phyloP scores from a whole-genome alignment of 2,113 vertebrate species.

The Uria aalge region DNA sequence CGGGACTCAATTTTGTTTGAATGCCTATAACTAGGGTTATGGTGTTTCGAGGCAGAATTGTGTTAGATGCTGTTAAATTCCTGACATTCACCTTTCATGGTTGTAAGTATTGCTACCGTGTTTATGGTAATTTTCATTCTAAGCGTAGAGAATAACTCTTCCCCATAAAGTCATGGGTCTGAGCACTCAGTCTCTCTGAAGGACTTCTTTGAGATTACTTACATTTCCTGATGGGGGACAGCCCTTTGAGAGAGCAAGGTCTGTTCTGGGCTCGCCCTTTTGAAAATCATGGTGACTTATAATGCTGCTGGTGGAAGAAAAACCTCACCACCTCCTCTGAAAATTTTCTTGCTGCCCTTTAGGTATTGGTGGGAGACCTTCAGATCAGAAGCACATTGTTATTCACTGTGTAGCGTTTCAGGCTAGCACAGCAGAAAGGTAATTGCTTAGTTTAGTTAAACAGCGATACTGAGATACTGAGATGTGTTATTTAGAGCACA shows the following conservation, averaged over 20 bases:
- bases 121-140: neutral
- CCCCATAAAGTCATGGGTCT: neutral
- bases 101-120: neutral
- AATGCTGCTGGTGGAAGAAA: neutral
- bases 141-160: neutral
- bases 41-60: neutral
- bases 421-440: neutral
- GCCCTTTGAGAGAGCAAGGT: neutral
- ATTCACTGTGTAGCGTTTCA: neutral
- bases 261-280: neutral
- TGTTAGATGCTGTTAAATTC: neutral
- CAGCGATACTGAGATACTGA: neutral
- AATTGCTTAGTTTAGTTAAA: conserved; percentile 39
- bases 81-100: neutral
- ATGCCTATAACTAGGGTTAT: neutral
- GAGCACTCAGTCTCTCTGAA: neutral
- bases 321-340: neutral
- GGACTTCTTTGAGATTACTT: neutral
- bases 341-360: neutral
- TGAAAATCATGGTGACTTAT: neutral
- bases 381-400: neutral
- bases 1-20: neutral
- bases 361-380: neutral
- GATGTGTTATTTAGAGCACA: conserved; percentile 39
- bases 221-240: neutral